Percentiles rank a stretch among this genome's conserved stretches.
phyloP scores from a whole-genome alignment of 2,113 vertebrate genomes.

The Brachyhypopomus occidentalis region DNA sequence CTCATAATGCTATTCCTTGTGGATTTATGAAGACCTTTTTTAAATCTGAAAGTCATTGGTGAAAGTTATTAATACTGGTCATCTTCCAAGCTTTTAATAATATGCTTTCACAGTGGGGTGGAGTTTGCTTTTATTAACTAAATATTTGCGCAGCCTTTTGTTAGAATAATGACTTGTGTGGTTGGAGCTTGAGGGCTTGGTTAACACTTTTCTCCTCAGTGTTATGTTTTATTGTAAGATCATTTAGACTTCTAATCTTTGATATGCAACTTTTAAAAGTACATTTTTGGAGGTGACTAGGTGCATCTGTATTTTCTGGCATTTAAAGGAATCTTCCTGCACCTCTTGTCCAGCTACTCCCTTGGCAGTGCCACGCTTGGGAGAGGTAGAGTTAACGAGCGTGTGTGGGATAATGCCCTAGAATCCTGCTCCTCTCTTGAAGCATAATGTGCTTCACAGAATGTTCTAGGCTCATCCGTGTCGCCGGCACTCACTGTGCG shows the following conservation, averaged over 20 bases:
- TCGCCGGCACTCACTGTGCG: conserved; percentile 19
- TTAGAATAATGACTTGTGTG: conserved; percentile 34
- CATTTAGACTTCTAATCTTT: not conserved
- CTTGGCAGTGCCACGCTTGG: conserved; percentile 25
- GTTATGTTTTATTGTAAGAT: not conserved
- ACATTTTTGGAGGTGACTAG: not conserved
- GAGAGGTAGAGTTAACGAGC: conserved; percentile 51
- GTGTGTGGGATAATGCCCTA: conserved; percentile 42
- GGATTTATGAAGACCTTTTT: not conserved
- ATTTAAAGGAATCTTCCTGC: conserved; percentile 17
- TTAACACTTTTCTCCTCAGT: conserved; percentile 5
- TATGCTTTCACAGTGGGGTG: conserved; percentile 25
- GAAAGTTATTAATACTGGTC: not conserved
- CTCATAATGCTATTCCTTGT: not conserved
- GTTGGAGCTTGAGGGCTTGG: not conserved
- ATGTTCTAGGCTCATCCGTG: conserved; percentile 43
- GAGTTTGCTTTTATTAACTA: conserved; percentile 39
- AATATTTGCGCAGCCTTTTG: conserved; percentile 34
- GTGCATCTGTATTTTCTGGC: not conserved
- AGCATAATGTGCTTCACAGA: conserved; percentile 43
- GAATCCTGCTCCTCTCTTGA: conserved; percentile 45
- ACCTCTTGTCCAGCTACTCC: conserved; percentile 8
- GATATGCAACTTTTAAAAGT: not conserved
- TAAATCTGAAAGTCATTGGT: not conserved
- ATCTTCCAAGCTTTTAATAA: not conserved